A percentile compares a stretch with the other conserved stretches of the same genome.
phyloP scores from a whole-genome alignment of 2,113 vertebrate genomes.

The Fukomys damarensis region DNA sequence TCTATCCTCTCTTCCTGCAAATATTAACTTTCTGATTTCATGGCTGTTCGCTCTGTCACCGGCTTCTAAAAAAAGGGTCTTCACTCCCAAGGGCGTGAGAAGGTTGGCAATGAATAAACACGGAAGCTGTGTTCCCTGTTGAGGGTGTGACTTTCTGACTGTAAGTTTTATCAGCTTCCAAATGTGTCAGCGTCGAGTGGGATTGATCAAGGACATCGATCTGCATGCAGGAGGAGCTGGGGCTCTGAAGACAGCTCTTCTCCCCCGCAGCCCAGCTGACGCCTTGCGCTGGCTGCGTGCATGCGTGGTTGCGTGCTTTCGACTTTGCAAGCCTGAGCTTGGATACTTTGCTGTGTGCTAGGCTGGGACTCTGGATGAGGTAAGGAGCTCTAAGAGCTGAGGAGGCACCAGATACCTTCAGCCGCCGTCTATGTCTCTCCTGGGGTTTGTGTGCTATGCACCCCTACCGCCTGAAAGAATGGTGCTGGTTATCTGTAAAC shows the following conservation, averaged over 20 bases:
- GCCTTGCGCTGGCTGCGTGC: no score
- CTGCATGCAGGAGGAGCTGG: background rate
- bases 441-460: background rate
- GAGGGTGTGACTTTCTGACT: background rate
- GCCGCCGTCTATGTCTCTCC: background rate
- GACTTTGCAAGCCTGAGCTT: background rate
- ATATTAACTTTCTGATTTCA: no score
- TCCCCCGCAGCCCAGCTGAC: rapidly evolving
- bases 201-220: background rate
- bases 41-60: no score
- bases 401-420: background rate
- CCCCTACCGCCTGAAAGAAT: conserved; percentile 48
- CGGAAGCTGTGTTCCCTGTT: background rate
- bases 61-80: background rate
- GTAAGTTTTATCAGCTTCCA: background rate
- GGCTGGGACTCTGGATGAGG: background rate
- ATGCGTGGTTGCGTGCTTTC: background rate
- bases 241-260: background rate
- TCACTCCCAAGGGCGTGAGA: background rate
- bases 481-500: conserved; percentile 37
- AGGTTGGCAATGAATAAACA: background rate
- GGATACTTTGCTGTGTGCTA: background rate
- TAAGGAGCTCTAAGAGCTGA: background rate
- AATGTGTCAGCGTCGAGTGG: no score
- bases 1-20: background rate